Evolutionary conservation across 2,888 invertebrate genomes (phyloP), one percentile per base, ranked within the genome.

Genomic region (Selenia dentaria): DNA sequence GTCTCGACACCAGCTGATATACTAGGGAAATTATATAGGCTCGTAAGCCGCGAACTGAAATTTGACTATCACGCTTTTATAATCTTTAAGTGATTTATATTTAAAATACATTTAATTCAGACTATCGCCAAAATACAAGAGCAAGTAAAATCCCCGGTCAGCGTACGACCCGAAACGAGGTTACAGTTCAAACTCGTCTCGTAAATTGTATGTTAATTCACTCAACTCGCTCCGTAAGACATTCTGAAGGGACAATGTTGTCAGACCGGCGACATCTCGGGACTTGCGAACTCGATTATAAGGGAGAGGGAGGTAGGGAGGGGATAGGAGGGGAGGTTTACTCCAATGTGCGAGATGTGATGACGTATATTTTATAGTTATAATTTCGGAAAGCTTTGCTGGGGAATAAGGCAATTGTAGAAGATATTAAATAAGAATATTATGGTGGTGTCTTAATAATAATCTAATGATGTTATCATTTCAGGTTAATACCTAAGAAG

Each of bases 271-370:
- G 75, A 81, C 83, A 81, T 84, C 84, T 83, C 76, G 78, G 78
- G 68, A 76, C 72, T 80, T 70, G 62, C 69, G 75, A 84, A 86
- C 84, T 85, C 79, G 83, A 86, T 84, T 85, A 84, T 79, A 70
- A 64, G 66, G 68, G 70, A 67, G 67, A 57, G 41, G 34, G 49
- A 57, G 57, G 32, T 11, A 20, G 3, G 11, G 9, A n/a, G 13
- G 12, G n/a, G 8, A 5, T n/a, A 4, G 22, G 24, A 11, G 8
- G 12, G 22, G 8, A 8, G 18, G 18, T 6, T 22, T 22, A 8
- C 2, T 2, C 8, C 6, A 13, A 24, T n/a, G 10, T 14, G 28
- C 28, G 11, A 29, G 28, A 11, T 28, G 16, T 24, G 14, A 37
- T 27, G 8, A 24, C n/a, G 31, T n/a, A 32, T 39, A 14, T 16